Conservation (phyloP, 2,888 invertebrate species). For the Noctua pronuba region DNA sequence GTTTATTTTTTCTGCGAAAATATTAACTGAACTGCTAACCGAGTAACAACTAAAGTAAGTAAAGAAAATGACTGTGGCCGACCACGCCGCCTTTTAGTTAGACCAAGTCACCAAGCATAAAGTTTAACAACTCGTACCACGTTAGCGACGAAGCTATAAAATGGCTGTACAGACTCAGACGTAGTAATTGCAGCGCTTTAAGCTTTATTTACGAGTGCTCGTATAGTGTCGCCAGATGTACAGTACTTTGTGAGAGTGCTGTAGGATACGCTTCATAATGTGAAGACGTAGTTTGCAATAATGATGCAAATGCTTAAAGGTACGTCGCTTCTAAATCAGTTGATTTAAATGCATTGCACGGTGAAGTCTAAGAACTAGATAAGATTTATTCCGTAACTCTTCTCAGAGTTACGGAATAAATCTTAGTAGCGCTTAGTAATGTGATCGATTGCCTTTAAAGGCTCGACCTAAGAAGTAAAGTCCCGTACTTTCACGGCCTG, state of each 20-base stretch:
- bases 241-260: slow-evolving; percentile 25
- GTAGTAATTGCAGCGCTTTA: slow-evolving; percentile 64
- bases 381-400: slow-evolving; percentile 20
- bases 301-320: slow-evolving; percentile 34
- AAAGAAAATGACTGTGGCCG: slow-evolving; percentile 33
- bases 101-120: slow-evolving; percentile 41
- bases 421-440: slow-evolving; percentile 27
- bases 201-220: slow-evolving; percentile 64
- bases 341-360: slow-evolving; percentile 54
- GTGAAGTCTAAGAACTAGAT: slow-evolving; percentile 31
- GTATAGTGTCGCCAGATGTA: slow-evolving; percentile 55
- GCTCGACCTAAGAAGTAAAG: slow-evolving; percentile 40
- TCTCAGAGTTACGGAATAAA: too few relatives aligned
- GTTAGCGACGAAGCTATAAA: slow-evolving; percentile 60
- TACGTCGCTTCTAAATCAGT: slow-evolving; percentile 29
- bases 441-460: slow-evolving; percentile 45
- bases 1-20: slow-evolving; percentile 4
- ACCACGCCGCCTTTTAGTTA: slow-evolving; percentile 39
- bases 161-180: slow-evolving; percentile 57
- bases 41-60: slow-evolving; percentile 22
- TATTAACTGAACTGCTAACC: slow-evolving; percentile 5
- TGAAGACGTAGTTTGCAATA: slow-evolving; percentile 30
- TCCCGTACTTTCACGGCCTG: slow-evolving; percentile 42
- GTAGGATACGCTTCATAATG: slow-evolving; percentile 37
- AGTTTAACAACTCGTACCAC: slow-evolving; percentile 61